A percentile compares a stretch with the other conserved stretches of the same genome.
phyloP scores from a whole-genome alignment of 2,888 invertebrate genomes.

The Melanchra persicariae region DNA sequence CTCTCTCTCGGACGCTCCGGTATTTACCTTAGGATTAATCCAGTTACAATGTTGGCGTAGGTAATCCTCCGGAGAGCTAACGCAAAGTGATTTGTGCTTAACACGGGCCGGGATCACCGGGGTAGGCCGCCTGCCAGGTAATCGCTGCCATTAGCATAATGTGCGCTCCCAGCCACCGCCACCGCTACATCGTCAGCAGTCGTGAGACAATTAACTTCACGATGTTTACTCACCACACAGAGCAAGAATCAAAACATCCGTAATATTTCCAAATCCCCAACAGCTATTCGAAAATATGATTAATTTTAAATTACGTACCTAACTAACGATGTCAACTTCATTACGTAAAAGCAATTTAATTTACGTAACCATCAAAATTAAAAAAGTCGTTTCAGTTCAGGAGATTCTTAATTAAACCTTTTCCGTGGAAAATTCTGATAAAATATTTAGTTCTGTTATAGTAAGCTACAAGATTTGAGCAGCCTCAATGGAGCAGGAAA shows the following conservation, averaged over 20 bases:
- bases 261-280: background rate
- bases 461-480: slow-evolving; percentile 59
- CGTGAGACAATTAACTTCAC: slow-evolving; percentile 39
- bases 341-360: slow-evolving; percentile 30
- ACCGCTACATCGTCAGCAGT: slow-evolving; percentile 31
- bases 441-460: slow-evolving; percentile 24
- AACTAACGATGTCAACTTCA: slow-evolving; percentile 32
- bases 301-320: slow-evolving; percentile 7
- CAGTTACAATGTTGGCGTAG: slow-evolving; percentile 59
- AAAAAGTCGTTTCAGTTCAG: slow-evolving; percentile 9
- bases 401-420: slow-evolving; percentile 9
- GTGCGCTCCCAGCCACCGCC: slow-evolving; percentile 47
- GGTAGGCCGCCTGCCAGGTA: slow-evolving; percentile 67
- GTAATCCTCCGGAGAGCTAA: slow-evolving; percentile 59
- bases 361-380: slow-evolving; percentile 8
- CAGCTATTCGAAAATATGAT: slow-evolving; percentile 23
- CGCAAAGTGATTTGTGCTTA: slow-evolving; percentile 73
- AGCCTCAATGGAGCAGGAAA: slow-evolving; percentile 66
- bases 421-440: slow-evolving; percentile 12
- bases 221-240: slow-evolving; percentile 24
- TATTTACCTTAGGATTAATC: slow-evolving; percentile 61
- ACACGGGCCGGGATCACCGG: slow-evolving; percentile 60
- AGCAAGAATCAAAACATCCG: slow-evolving; percentile 11
- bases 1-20: slow-evolving; percentile 9
- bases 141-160: slow-evolving; percentile 73